These are phyloP conservation scores for Drosophila oshimai DNA, from an alignment of 1,140 invertebrate genomes.

Conservation along the genomic window DNA sequence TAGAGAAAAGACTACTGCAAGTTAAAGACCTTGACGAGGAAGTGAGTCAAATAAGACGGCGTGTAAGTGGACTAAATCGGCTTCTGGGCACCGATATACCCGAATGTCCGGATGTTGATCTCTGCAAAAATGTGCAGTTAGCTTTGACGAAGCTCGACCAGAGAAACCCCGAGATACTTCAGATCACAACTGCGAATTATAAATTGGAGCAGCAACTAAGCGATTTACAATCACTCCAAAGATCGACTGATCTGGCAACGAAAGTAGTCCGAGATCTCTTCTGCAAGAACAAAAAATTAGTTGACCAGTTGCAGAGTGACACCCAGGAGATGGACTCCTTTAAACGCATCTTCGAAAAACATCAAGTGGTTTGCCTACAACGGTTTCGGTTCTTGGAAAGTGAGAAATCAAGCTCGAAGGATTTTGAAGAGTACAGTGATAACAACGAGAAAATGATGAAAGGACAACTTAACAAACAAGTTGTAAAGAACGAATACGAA, in stretches of 20 bases:
- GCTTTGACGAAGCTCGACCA: background rate
- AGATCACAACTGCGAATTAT: constrained; percentile 12
- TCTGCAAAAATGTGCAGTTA: background rate
- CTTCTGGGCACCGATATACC: background rate
- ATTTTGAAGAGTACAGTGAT: background rate
- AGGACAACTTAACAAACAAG: background rate
- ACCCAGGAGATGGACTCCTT: constrained; percentile 35
- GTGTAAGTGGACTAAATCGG: constrained; percentile 3
- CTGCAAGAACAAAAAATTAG: background rate
- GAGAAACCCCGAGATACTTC: constrained; percentile 5
- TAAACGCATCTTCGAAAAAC: constrained; percentile 10
- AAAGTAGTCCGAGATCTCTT: background rate
- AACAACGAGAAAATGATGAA: fast-evolving
- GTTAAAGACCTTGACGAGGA: constrained; percentile 9
- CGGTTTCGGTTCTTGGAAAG: constrained; percentile 16
- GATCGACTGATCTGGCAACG: background rate
- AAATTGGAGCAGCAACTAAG: constrained; percentile 26
- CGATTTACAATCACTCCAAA: constrained; percentile 5
- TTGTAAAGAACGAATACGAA: background rate
- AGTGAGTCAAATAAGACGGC: background rate
- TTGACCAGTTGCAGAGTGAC: background rate
- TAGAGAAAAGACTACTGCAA: background rate
- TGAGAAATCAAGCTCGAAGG: constrained; percentile 13
- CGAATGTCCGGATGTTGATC: constrained; percentile 14
- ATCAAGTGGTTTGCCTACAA: constrained; percentile 27